Evolutionary conservation across 2,888 invertebrate species (phyloP), one percentile per base, ranked within the genome.

Genomic region (Folsomia manolachei): DNA sequence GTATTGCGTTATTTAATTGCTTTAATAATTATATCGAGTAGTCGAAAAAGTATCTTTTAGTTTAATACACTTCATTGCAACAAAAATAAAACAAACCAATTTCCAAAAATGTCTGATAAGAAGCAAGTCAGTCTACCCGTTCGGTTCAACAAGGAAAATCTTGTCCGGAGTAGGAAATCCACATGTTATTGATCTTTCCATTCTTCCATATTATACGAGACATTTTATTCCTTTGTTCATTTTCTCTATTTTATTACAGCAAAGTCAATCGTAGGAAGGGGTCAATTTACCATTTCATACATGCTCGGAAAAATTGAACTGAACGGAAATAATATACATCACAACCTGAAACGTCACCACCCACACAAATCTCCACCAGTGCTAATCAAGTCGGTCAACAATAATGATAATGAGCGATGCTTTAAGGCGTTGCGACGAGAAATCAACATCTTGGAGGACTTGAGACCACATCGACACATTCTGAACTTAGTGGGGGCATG

Each of bases 361-460:
- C 25, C 23, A 2, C 27, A 26, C 18, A 21, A 19, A 14, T 24
- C 23, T 27, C 19, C n/a, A n/a, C 27, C 64, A 14, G n/a, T 64
- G 25, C 19, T 64, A 27, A 26, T 64, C 9, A 64, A 64, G 27
- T 64, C 64, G 1, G 64, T 64, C 4, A 64, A 64, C 27, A 18
- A 2, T 4, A 27, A 64, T 64, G 64, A 64, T n/a, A 25, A 64
- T n/a, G 27, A 27, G 27, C 51, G 64, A 7, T 23, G 71, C 1
- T 75, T 75, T 19, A 75, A 75, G 23, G 64, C 73, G 0, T 21
- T 75, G 24, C 52, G 72, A 2, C 63, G 71, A 18, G 75, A 75
- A 66, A 69, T 75, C 0, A 75, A 75, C 60, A 75, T 75, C 1
- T 71, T 75, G 73, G 56, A 69, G 19, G 69, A 73, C 26, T 66